Evolutionary conservation across 1,140 invertebrate species (phyloP).

Genomic region (Armadillidium nasatum): DNA sequence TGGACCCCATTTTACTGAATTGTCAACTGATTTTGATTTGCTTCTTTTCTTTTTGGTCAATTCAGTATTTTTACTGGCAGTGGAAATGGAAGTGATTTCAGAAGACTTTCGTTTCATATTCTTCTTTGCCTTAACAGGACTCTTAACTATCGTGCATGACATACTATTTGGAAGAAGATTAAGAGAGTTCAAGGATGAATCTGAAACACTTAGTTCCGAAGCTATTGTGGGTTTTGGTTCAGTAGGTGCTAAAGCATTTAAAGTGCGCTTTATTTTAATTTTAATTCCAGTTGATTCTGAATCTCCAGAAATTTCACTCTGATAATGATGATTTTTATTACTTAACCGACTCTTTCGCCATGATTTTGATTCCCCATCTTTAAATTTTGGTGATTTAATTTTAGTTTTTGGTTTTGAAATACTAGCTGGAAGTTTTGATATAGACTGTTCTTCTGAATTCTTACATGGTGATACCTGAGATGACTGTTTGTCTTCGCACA

Average conservation of each 20-base stretch:
- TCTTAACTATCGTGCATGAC: background rate
- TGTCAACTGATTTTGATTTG: background rate
- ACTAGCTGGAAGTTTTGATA: background rate
- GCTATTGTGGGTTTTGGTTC: background rate
- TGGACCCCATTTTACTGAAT: background rate
- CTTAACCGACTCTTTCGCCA: background rate
- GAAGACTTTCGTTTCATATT: background rate
- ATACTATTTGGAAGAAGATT: background rate
- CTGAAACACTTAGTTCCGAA: background rate
- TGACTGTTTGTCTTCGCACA: background rate
- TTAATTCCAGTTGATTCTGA: constrained; percentile 24
- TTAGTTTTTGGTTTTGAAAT: background rate
- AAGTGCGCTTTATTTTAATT: constrained; percentile 23
- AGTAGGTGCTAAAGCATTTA: background rate
- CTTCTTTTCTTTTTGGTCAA: background rate
- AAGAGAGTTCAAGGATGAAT: background rate
- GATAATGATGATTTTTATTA: constrained; percentile 1
- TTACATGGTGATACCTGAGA: background rate
- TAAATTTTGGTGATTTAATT: background rate
- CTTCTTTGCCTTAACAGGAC: background rate
- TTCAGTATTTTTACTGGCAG: no score
- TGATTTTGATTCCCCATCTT: background rate
- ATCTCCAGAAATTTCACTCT: constrained; percentile 26
- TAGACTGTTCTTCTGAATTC: background rate
- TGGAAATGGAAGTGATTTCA: background rate